These are phyloP conservation scores for Manis pentadactyla DNA, from an alignment of 2,797 vertebrate species.

Conservation along the genomic window DNA sequence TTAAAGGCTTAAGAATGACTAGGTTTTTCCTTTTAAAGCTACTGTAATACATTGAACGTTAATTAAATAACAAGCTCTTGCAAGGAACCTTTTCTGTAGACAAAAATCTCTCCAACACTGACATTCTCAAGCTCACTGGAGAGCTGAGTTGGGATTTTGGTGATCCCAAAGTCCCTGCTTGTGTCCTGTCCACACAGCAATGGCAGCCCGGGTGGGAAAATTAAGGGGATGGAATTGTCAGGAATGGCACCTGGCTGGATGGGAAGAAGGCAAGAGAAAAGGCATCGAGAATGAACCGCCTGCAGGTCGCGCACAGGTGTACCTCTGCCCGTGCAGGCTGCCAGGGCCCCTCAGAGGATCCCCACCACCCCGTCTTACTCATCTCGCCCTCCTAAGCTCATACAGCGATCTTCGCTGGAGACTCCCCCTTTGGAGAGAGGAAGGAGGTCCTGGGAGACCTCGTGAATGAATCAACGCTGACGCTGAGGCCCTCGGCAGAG, in stretches of 20 bases:
- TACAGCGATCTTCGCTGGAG: not conserved
- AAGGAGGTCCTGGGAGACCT: not conserved
- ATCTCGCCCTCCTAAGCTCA: not conserved
- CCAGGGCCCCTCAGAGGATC: not conserved
- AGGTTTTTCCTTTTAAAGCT: not conserved
- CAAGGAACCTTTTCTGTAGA: not conserved
- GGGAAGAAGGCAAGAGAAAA: not conserved
- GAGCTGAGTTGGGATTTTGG: not conserved
- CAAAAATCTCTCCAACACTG: not conserved
- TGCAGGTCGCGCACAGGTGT: not conserved
- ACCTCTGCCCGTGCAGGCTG: rapidly evolving
- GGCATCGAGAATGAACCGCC: rapidly evolving
- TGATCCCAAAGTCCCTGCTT: not conserved
- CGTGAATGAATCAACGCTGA: not conserved
- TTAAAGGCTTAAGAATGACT: conserved; percentile 19
- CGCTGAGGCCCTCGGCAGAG: not conserved
- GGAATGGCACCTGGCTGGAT: not conserved
- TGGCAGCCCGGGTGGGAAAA: not conserved
- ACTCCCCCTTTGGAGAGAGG: not conserved
- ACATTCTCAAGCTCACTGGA: not conserved
- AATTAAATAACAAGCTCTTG: conserved; percentile 47
- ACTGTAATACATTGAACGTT: conserved; percentile 21
- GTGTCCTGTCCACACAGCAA: not conserved
- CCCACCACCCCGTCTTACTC: not conserved
- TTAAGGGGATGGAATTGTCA: not conserved